Base-by-base conservation (phyloP, 2,113 vertebrate species). In the Hyaena hyaena region DNA sequence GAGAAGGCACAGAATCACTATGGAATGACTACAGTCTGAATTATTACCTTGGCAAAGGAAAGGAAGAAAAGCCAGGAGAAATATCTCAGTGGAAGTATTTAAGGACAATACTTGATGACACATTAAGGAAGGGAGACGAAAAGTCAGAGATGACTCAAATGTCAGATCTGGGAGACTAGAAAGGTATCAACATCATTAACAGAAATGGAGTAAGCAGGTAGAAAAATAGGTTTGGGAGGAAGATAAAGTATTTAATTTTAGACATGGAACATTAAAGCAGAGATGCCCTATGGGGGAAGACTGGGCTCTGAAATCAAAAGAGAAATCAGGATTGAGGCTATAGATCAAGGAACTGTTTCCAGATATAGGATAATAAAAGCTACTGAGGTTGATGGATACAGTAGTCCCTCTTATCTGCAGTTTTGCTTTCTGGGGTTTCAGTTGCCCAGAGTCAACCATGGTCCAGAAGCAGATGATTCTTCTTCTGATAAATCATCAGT, bases 61-160 rank as follows among this genome's bases (percentile, higher is more conserved):
- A 93, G 71, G 50, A 93, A 95, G 61, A 93, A 91, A 93, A 93
- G 5, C 45, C 53, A n/a, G 69, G 33, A 74, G 80, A 96, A 96
- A 83, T 90, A 95, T 69, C 95, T 94, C 83, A 68, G 48, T 71
- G 33, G 55, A 87, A 88, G 50, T 90, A 80, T 77, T 96, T 79
- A 76, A 73, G 85, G 83, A 81, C 58, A 43, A 31, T 74, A 95
- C 58, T 89, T 92, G n/a, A 88, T 91, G 73, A 95, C 26, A 91
- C 73, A 76, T 58, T 91, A 65, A 93, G 69, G 79, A 82, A 97
- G 65, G 28, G 73, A 85, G 26, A 91, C n/a, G 63, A 80, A 89
- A 90, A 63, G 48, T 66, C 73, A 88, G 66, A 93, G 14, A 69
- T 68, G 48, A 96, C 65, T 90, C 35, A 93, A 83, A 24, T 84